These are phyloP conservation scores for Lamellibrachia satsuma DNA, from an alignment of 2,888 invertebrate species.

Conservation along the genomic window DNA sequence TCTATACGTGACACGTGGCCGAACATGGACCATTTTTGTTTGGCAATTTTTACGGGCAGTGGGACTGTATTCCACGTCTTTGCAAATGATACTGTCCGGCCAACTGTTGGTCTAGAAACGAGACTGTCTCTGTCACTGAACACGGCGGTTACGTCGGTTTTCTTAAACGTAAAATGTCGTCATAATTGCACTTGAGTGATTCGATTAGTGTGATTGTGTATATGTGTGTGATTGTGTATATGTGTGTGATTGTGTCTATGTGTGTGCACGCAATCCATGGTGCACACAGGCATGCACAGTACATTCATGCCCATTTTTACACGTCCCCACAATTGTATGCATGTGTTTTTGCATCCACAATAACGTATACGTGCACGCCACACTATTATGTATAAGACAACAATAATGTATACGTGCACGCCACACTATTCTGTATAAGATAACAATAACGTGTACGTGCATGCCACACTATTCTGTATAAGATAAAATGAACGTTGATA, in stretches of 20 bases:
- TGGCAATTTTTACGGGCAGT: too few species aligned
- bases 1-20: too few species aligned
- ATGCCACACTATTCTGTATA: background rate
- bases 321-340: background rate
- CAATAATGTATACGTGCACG: background rate
- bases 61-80: too few species aligned
- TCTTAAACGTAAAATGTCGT: background rate
- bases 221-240: too few species aligned
- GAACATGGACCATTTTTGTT: too few species aligned
- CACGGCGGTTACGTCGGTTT: background rate
- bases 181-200: background rate
- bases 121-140: background rate
- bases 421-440: background rate
- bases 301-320: background rate
- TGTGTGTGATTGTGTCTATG: too few species aligned
- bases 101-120: background rate
- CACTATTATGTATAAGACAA: background rate
- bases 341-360: background rate
- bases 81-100: too few species aligned
- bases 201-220: background rate
- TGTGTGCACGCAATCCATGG: background rate
- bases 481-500: background rate
- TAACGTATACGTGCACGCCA: too few species aligned
- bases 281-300: background rate
- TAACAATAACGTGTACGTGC: too few species aligned